A percentile compares a stretch with the other conserved stretches of the same genome.
These are phyloP conservation scores for Dendronephthya gigantea DNA, from an alignment of 64 coral and sea anemone species.

Conservation along the genomic window DNA sequence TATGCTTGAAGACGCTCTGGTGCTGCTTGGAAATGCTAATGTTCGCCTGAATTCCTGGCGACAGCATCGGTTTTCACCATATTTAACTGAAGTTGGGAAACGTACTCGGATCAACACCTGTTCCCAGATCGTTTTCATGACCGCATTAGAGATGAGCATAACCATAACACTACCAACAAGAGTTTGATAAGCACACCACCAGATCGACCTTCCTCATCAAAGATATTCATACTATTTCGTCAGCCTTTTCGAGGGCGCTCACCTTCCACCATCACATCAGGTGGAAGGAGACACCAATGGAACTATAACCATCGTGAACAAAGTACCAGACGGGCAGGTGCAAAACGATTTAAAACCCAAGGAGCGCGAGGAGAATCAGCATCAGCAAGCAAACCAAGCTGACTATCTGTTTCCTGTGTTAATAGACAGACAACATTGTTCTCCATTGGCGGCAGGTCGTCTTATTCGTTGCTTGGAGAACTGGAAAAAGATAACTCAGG, in stretches of 20 bases:
- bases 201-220: background rate
- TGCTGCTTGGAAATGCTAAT: too few species aligned
- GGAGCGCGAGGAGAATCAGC: background rate
- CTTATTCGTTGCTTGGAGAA: background rate
- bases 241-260: slow-evolving; percentile 44
- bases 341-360: slow-evolving; percentile 1
- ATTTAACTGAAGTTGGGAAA: too few species aligned
- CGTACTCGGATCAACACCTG: too few species aligned
- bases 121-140: slow-evolving; percentile 40
- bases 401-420: too few species aligned
- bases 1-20: slow-evolving; percentile 44
- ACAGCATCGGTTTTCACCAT: too few species aligned
- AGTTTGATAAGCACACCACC: slow-evolving; percentile 17
- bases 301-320: too few species aligned
- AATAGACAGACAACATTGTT: too few species aligned
- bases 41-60: slow-evolving; percentile 23
- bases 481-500: background rate
- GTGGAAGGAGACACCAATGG: slow-evolving; percentile 2
- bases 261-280: background rate
- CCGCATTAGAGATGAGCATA: slow-evolving; percentile 33
- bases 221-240: background rate
- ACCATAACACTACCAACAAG: slow-evolving; percentile 36
- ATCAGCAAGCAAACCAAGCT: background rate
- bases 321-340: background rate
- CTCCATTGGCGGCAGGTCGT: background rate